Conservation (phyloP, 1,140 invertebrate genomes). For the Pollicipes pollicipes region DNA sequence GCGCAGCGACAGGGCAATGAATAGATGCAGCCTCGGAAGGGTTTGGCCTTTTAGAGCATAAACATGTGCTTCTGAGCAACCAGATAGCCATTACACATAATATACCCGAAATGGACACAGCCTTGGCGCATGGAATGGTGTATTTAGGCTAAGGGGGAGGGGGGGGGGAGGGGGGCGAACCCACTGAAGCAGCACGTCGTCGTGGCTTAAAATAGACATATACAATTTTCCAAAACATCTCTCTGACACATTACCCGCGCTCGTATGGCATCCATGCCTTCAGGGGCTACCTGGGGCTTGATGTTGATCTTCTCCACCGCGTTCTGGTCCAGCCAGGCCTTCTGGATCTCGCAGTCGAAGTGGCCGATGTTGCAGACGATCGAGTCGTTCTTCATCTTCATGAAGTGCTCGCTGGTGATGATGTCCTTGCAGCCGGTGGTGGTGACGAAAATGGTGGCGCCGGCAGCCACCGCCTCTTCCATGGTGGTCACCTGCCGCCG, state of each 20-base stretch:
- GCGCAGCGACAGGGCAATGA: no score
- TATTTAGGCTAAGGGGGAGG: no score
- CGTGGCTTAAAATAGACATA: no score
- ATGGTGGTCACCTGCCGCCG: constrained; percentile 77
- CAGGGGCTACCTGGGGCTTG: constrained; percentile 77
- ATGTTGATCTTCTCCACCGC: constrained; percentile 75
- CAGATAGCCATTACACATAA: no score
- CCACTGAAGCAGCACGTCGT: no score
- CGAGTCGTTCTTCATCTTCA: constrained; percentile 85
- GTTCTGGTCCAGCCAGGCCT: constrained; percentile 91
- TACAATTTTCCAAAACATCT: background rate
- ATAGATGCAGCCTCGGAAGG: no score
- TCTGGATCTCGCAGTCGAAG: constrained; percentile 96
- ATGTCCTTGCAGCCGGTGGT: constrained; percentile 95
- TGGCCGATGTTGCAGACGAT: constrained; percentile 99
- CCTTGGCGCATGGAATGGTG: no score
- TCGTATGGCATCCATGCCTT: no score
- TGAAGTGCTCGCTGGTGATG: constrained; percentile 68
- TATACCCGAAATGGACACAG: no score
- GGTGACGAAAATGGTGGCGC: constrained; percentile 74
- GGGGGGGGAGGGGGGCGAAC: background rate
- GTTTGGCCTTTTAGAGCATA: no score
- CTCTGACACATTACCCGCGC: background rate
- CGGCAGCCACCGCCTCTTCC: constrained; percentile 58
- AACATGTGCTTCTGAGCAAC: no score